Evolutionary conservation across 2,797 vertebrate species (phyloP).

Genomic region (Triplophysa yarkandensis): DNA sequence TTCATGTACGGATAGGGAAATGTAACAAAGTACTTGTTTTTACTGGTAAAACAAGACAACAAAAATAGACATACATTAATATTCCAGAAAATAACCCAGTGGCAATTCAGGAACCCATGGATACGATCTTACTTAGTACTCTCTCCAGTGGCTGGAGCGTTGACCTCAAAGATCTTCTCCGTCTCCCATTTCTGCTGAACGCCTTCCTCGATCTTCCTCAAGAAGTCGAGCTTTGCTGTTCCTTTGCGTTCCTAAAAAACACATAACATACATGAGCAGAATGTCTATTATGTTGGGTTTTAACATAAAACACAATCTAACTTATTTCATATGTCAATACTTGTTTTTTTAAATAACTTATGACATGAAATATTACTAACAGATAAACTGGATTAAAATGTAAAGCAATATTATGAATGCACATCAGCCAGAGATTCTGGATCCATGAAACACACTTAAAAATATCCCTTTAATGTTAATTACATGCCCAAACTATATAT

Average conservation of each 20-base stretch:
- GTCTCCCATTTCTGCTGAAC: conserved; percentile 91
- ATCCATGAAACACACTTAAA: no score
- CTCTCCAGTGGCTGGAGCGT: conserved; percentile 72
- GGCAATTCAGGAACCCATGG: neutral
- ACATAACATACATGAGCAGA: neutral
- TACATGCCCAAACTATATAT: neutral
- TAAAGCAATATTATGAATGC: no score
- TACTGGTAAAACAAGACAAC: conserved; percentile 69
- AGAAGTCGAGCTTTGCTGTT: conserved; percentile 92
- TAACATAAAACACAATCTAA: neutral
- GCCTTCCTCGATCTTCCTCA: conserved; percentile 91
- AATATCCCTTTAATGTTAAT: no score
- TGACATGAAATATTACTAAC: no score
- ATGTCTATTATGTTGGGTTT: neutral
- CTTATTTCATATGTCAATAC: neutral
- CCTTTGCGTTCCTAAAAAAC: conserved; percentile 88
- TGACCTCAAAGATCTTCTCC: conserved; percentile 81
- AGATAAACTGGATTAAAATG: no score
- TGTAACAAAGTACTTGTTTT: conserved; percentile 89
- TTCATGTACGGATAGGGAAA: conserved; percentile 99
- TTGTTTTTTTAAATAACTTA: neutral
- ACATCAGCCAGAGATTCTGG: no score
- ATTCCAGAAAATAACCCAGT: neutral
- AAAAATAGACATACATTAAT: neutral
- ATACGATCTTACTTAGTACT: conserved; percentile 67